Evolutionary conservation across 2,888 invertebrate species (phyloP).

Genomic region (Blomia tropicalis): DNA sequence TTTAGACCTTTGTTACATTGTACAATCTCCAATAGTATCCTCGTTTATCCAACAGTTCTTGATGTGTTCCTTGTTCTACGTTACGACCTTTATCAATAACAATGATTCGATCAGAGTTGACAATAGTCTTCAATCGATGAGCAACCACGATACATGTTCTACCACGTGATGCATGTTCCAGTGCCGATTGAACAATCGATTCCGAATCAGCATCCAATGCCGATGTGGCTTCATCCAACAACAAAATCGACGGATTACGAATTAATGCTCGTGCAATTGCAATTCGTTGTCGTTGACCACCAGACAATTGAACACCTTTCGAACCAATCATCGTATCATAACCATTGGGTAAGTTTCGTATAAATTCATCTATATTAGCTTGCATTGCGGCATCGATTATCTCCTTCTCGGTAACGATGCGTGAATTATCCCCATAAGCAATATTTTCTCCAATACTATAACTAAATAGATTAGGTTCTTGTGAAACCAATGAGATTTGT

Average conservation of each 20-base stretch:
- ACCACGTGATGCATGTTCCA: conserved; percentile 61
- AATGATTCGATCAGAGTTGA: conserved; percentile 57
- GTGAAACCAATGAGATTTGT: conserved; percentile 74
- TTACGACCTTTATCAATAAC: conserved; percentile 64
- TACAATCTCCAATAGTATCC: conserved; percentile 27
- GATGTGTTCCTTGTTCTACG: conserved; percentile 54
- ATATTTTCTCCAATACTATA: conserved; percentile 76
- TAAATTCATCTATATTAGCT: conserved; percentile 30
- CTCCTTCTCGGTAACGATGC: conserved; percentile 27
- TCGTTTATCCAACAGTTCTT: conserved; percentile 25
- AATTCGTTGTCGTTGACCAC: conserved; percentile 36
- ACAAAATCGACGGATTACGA: conserved; percentile 30
- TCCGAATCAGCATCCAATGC: conserved; percentile 38
- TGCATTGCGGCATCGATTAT: conserved; percentile 29
- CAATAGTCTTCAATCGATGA: conserved; percentile 64
- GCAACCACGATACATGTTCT: conserved; percentile 73
- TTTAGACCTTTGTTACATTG: too few species aligned
- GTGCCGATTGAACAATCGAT: conserved; percentile 58
- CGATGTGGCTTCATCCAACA: conserved; percentile 36
- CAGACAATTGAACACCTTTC: conserved; percentile 38
- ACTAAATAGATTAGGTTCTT: conserved; percentile 79
- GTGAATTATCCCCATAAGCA: conserved; percentile 64
- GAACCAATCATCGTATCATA: conserved; percentile 34
- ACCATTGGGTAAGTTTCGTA: conserved; percentile 37
- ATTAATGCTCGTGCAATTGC: conserved; percentile 32